These are phyloP conservation scores for Litoditis marina DNA, from an alignment of 2,888 invertebrate genomes.

Conservation along the genomic window DNA sequence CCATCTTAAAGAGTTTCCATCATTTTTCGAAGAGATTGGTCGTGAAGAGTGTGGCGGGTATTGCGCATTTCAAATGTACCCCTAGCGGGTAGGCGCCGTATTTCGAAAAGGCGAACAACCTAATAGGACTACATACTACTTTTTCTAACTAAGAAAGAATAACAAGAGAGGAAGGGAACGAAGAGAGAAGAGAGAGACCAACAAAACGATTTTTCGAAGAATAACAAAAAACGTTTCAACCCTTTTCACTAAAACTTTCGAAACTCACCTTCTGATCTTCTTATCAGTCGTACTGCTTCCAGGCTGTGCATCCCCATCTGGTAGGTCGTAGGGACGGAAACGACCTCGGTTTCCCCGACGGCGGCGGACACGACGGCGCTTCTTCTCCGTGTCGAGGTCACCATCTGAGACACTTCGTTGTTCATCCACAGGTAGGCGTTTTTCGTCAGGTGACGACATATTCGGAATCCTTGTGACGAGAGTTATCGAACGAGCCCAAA, in stretches of 20 bases:
- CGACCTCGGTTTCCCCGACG: conserved; percentile 10
- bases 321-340: conserved; percentile 16
- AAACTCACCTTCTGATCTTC: conserved; percentile 8
- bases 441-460: too few relatives aligned
- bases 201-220: neutral
- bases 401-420: conserved; percentile 13
- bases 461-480: too few relatives aligned
- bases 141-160: too few relatives aligned
- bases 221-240: neutral
- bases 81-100: too few relatives aligned
- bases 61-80: conserved; percentile 6
- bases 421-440: conserved; percentile 4
- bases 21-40: neutral
- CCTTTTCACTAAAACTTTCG: too few relatives aligned
- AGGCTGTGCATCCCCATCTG: neutral
- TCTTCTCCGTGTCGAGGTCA: conserved; percentile 9
- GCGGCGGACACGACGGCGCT: conserved; percentile 4
- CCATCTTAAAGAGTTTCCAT: conserved; percentile 20
- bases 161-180: too few relatives aligned
- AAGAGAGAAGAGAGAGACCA: too few relatives aligned
- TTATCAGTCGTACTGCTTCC: neutral
- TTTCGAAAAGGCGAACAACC: too few relatives aligned
- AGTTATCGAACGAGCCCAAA: too few relatives aligned
- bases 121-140: too few relatives aligned
- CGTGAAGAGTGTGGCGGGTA: neutral